These are phyloP conservation scores for Halocynthia aurantium DNA, from an alignment of 23 tunicate genomes.

Conservation along the genomic window DNA sequence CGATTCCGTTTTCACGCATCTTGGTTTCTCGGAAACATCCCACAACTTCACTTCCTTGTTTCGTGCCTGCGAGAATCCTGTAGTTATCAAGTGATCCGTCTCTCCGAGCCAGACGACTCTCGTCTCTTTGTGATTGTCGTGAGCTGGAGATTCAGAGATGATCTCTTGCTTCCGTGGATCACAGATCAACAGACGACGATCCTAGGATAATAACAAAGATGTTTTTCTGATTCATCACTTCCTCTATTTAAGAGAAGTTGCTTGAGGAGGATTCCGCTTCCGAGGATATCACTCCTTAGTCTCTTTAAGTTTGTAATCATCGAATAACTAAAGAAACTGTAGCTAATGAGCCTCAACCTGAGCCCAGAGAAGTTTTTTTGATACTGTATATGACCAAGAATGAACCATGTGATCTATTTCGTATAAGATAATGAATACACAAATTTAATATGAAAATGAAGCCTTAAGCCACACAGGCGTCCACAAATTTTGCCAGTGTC, in stretches of 20 bases:
- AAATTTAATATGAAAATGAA: neutral
- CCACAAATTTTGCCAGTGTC: neutral
- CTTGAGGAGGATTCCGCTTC: too few relatives aligned
- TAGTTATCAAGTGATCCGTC: slow-evolving; percentile 41
- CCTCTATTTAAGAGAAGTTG: too few relatives aligned
- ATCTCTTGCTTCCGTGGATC: slow-evolving; percentile 43
- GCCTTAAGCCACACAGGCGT: neutral
- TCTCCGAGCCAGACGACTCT: slow-evolving; percentile 55
- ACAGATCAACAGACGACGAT: slow-evolving; percentile 27
- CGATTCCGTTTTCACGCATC: neutral
- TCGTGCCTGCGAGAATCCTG: slow-evolving; percentile 40
- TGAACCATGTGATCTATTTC: too few relatives aligned
- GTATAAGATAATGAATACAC: neutral
- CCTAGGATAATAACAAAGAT: slow-evolving; percentile 20
- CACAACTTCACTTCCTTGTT: neutral
- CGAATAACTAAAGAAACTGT: too few relatives aligned
- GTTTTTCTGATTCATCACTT: too few relatives aligned
- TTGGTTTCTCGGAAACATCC: slow-evolving; percentile 7
- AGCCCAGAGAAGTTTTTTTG: too few relatives aligned
- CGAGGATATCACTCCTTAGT: too few relatives aligned
- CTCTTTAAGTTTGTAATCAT: too few relatives aligned
- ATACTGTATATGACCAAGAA: too few relatives aligned
- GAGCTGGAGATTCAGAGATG: slow-evolving; percentile 27
- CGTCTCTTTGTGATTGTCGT: slow-evolving; percentile 85
- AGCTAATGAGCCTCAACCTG: too few relatives aligned